Conservation (phyloP, 1,140 invertebrate species). For the Oryzaephilus surinamensis region DNA sequence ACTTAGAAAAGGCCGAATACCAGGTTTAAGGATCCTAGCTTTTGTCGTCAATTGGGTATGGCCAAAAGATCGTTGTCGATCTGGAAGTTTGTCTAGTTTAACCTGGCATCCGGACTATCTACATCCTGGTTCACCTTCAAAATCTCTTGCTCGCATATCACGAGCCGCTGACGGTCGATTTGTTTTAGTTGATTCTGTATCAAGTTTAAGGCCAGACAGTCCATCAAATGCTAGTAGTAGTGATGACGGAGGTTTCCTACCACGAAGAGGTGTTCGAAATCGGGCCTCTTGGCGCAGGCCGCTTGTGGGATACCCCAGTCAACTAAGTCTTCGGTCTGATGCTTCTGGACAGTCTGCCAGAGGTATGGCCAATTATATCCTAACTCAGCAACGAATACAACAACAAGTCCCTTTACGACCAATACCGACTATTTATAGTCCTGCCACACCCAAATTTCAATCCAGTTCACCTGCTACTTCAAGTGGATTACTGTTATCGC, state of each 20-base stretch:
- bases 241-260: constrained; percentile 74
- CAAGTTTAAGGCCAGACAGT: constrained; percentile 48
- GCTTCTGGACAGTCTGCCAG: constrained; percentile 49
- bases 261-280: constrained; percentile 34
- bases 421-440: constrained; percentile 41
- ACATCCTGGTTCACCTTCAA: constrained; percentile 40
- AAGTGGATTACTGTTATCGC: constrained; percentile 41
- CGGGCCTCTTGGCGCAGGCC: constrained; percentile 58
- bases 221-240: constrained; percentile 59
- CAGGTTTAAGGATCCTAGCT: constrained; percentile 67
- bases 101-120: constrained; percentile 41
- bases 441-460: constrained; percentile 46
- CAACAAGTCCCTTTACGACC: constrained; percentile 27
- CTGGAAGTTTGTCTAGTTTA: constrained; percentile 27
- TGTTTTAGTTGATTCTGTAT: constrained; percentile 52
- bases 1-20: constrained; percentile 88
- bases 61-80: constrained; percentile 50
- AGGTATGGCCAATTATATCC: constrained; percentile 33
- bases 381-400: constrained; percentile 29
- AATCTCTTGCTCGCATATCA: constrained; percentile 50
- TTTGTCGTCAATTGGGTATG: constrained; percentile 58
- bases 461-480: constrained; percentile 54
- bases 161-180: constrained; percentile 63
- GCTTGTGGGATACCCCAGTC: constrained; percentile 52
- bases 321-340: constrained; percentile 56